phyloP scores from a whole-genome alignment of 2,113 vertebrate genomes.

The Cyprinus carpio region DNA sequence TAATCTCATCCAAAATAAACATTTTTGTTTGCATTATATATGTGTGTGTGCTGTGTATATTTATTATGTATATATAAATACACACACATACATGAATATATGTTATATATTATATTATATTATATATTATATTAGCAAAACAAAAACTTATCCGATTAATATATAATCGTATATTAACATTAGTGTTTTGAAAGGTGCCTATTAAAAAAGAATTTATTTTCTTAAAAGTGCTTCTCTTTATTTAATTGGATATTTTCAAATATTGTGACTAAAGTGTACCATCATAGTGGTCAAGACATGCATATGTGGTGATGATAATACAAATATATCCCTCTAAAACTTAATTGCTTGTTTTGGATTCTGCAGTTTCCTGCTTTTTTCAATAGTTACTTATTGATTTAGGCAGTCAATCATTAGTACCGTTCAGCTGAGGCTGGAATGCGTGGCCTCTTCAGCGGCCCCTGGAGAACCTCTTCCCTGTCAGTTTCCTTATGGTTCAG shows the following conservation, averaged over 20 bases:
- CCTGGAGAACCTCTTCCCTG: conserved; percentile 16
- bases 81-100: too few species aligned
- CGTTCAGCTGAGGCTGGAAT: background rate
- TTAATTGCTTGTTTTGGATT: background rate
- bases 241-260: background rate
- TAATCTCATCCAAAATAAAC: too few species aligned
- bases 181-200: background rate
- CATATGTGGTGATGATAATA: background rate
- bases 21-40: too few species aligned
- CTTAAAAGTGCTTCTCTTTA: background rate
- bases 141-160: too few species aligned
- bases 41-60: too few species aligned
- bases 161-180: too few species aligned
- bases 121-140: too few species aligned
- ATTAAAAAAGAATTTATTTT: background rate
- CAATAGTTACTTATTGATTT: conserved; percentile 13
- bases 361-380: background rate
- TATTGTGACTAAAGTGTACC: background rate
- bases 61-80: too few species aligned
- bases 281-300: background rate
- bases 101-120: too few species aligned
- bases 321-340: background rate
- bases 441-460: background rate
- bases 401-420: background rate
- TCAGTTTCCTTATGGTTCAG: conserved; percentile 23